Percentiles rank a stretch among this genome's conserved stretches.
Conservation (phyloP, 2,888 invertebrate species). For the Phlogophora meticulosa region DNA sequence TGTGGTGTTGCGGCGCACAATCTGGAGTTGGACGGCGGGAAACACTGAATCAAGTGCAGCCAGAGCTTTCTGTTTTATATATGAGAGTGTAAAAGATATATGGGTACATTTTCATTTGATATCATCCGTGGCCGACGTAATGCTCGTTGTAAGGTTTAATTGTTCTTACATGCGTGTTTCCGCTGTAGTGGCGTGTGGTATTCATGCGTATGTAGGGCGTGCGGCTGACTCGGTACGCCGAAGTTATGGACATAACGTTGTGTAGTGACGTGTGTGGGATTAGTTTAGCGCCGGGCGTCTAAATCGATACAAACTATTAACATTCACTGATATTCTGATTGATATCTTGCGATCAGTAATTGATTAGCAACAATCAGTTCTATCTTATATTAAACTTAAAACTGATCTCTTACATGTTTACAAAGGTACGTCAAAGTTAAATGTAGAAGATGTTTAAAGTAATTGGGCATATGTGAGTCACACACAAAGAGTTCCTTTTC, state of each 20-base stretch:
- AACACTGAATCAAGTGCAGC: conserved; percentile 90
- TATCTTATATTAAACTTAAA: neutral
- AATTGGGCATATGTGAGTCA: too few relatives aligned
- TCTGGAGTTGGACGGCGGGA: conserved; percentile 89
- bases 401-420: neutral
- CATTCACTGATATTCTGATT: conserved; percentile 4
- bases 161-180: conserved; percentile 69
- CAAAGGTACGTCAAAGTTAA: neutral
- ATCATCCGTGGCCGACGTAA: conserved; percentile 66
- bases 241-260: conserved; percentile 15
- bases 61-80: conserved; percentile 85
- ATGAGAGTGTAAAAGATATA: conserved; percentile 85
- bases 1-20: conserved; percentile 89
- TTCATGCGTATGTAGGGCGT: conserved; percentile 32
- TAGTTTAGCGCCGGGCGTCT: conserved; percentile 7
- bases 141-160: conserved; percentile 70
- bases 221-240: conserved; percentile 3
- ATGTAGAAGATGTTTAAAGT: too few relatives aligned
- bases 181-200: conserved; percentile 44
- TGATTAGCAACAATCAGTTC: neutral
- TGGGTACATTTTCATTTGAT: conserved; percentile 79
- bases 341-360: neutral
- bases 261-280: conserved; percentile 28
- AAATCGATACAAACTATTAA: conserved; percentile 32
- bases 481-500: too few relatives aligned